Evolutionary conservation across 2,797 vertebrate genomes (phyloP).

Genomic region (Enteromius argenteus): DNA sequence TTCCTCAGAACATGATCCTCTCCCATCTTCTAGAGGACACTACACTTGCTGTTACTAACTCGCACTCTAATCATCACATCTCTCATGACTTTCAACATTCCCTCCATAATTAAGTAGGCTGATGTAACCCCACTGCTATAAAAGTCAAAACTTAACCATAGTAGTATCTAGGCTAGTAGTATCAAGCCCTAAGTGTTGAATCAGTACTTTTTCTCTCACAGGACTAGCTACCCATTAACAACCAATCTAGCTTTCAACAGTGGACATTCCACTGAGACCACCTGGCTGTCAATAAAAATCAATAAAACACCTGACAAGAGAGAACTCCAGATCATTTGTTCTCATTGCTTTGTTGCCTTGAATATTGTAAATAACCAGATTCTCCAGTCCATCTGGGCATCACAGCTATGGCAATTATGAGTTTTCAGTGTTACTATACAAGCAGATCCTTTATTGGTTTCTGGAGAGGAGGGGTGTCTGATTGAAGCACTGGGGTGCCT

Average conservation of each 20-base stretch:
- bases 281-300: not conserved
- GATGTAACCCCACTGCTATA: not conserved
- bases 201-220: not conserved
- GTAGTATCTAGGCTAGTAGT: not conserved
- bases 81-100: not conserved
- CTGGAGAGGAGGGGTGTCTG: not conserved
- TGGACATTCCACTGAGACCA: not conserved
- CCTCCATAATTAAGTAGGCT: not conserved
- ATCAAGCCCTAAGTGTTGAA: not conserved
- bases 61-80: not conserved
- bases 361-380: slow-evolving; percentile 10
- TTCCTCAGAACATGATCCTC: not conserved
- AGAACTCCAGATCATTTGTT: not conserved
- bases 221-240: not conserved
- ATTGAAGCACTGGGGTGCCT: not conserved
- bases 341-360: not conserved
- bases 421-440: not conserved
- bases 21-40: not conserved
- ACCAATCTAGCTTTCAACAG: not conserved
- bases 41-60: not conserved
- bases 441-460: not conserved
- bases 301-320: not conserved
- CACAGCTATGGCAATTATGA: not conserved
- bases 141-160: not conserved
- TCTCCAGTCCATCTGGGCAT: not conserved